Evolutionary conservation across 2,113 vertebrate genomes (phyloP).

Genomic region (Amazona vittata): DNA sequence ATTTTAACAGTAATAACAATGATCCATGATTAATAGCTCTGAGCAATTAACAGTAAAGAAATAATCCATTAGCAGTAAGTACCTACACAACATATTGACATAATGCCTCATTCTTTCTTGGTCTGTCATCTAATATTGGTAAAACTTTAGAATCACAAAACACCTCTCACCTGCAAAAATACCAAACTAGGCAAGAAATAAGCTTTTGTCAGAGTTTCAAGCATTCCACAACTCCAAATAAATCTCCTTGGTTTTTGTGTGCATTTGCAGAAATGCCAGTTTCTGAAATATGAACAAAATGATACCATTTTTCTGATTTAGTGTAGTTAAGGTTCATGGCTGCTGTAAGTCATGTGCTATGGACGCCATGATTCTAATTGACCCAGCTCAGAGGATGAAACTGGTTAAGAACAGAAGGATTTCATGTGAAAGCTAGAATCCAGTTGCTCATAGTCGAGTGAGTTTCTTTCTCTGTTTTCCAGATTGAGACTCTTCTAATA

Average conservation of each 20-base stretch:
- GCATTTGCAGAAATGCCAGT: background rate
- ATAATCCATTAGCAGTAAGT: background rate
- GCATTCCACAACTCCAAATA: background rate
- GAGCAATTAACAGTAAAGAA: background rate
- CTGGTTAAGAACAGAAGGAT: background rate
- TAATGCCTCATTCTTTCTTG: background rate
- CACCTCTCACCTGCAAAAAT: background rate
- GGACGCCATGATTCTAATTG: background rate
- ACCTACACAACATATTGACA: fast-evolving
- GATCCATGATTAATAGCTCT: background rate
- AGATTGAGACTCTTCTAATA: background rate
- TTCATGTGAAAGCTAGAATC: background rate
- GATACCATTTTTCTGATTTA: background rate
- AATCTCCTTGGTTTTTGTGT: background rate
- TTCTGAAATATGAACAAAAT: background rate
- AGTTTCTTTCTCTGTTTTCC: background rate
- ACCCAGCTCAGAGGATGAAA: background rate
- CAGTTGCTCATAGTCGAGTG: background rate
- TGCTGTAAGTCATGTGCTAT: background rate
- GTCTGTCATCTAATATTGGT: background rate
- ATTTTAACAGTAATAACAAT: background rate
- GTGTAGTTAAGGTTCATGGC: background rate
- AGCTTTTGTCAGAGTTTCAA: background rate
- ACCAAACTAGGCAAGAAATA: background rate
- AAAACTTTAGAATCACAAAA: background rate